Percentiles rank a stretch among this genome's conserved stretches.
Evolutionary conservation across 2,888 invertebrate genomes (phyloP).

Genomic region (Meloe dianella): DNA sequence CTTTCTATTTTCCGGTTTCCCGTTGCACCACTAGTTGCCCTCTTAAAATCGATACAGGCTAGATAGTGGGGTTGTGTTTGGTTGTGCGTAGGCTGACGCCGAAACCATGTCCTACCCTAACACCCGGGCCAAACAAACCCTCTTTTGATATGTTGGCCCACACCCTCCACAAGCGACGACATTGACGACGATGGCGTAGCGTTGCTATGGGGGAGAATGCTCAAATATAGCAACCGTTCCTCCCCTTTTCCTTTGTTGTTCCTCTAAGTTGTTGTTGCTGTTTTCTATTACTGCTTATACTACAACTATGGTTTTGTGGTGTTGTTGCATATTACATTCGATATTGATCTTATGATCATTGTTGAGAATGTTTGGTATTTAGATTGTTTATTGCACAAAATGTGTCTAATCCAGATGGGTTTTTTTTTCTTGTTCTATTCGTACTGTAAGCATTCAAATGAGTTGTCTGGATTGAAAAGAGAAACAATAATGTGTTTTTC

Average conservation of each 20-base stretch:
- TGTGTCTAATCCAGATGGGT: background rate
- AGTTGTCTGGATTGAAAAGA: background rate
- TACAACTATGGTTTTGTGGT: constrained; percentile 22
- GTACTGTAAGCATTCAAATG: background rate
- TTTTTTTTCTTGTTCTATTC: background rate
- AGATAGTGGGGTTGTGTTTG: constrained; percentile 42
- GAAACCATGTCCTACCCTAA: constrained; percentile 52
- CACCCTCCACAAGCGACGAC: constrained; percentile 31
- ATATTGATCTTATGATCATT: constrained; percentile 14
- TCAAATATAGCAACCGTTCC: constrained; percentile 44
- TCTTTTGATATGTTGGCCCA: background rate
- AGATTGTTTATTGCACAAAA: background rate
- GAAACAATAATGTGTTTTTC: background rate
- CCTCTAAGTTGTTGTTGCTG: constrained; percentile 8
- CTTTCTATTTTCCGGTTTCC: constrained; percentile 1
- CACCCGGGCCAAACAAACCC: constrained; percentile 54
- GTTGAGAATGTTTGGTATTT: background rate
- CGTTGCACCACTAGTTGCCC: constrained; percentile 6
- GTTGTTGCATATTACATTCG: background rate
- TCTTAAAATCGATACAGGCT: constrained; percentile 47
- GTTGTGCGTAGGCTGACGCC: constrained; percentile 44
- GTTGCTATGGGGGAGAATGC: constrained; percentile 51
- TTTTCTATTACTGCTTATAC: constrained; percentile 21
- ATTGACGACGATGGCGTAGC: constrained; percentile 17
- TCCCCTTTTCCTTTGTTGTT: constrained; percentile 31